These are phyloP conservation scores for Procavia capensis DNA, from an alignment of 2,113 vertebrate genomes.

Conservation along the genomic window DNA sequence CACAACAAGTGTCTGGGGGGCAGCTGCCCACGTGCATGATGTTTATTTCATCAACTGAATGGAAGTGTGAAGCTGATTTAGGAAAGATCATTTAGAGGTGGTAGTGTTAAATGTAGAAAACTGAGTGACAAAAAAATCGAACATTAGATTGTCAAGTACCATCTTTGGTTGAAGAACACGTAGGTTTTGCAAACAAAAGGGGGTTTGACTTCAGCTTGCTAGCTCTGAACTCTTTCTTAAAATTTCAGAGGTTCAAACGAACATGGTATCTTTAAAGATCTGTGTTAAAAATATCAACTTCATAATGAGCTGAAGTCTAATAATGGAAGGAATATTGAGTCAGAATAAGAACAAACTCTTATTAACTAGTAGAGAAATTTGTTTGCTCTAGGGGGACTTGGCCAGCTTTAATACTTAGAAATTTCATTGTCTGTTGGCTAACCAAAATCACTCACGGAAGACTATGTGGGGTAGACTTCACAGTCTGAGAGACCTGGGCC, in stretches of 20 bases:
- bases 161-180: not conserved
- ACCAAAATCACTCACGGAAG: not conserved
- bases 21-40: not conserved
- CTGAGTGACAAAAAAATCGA: not conserved
- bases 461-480: not conserved
- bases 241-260: not conserved
- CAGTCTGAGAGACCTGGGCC: not conserved
- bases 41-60: not conserved
- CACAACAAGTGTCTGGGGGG: not conserved
- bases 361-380: not conserved
- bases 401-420: not conserved
- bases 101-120: not conserved
- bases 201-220: not conserved
- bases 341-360: not conserved
- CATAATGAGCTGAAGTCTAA: not conserved
- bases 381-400: not conserved
- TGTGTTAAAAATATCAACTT: not conserved
- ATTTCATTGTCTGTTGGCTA: not conserved
- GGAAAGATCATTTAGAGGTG: not conserved
- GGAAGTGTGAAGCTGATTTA: not conserved
- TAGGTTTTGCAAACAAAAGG: not conserved
- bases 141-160: not conserved
- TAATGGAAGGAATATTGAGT: not conserved
- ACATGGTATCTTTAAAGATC: slow-evolving; percentile 17
- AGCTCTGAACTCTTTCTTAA: not conserved